A percentile compares a stretch with the other conserved stretches of the same genome.
These are phyloP conservation scores for Rhadinocentrus ornatus DNA, from an alignment of 2,797 vertebrate genomes.

Conservation along the genomic window DNA sequence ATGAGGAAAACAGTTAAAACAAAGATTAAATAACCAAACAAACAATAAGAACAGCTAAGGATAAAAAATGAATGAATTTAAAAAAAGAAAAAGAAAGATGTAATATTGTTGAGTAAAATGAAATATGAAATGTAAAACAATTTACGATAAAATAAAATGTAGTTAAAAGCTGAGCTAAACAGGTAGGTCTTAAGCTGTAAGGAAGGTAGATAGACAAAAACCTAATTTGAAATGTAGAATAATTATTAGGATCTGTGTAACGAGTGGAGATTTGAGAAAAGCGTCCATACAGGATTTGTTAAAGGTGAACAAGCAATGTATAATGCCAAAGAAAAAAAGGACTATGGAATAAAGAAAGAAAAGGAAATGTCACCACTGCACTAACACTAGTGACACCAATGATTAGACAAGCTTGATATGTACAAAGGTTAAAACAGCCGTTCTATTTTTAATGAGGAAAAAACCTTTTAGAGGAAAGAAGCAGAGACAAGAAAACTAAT, in stretches of 20 bases:
- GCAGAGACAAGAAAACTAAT: constrained; percentile 26
- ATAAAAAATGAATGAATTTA: too few species aligned
- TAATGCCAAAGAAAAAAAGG: constrained; percentile 3
- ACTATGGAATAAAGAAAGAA: background rate
- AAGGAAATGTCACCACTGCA: background rate
- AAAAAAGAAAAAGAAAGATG: too few species aligned
- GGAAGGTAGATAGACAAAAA: background rate
- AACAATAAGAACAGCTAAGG: too few species aligned
- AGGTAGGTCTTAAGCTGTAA: too few species aligned
- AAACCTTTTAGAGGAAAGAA: constrained; percentile 8
- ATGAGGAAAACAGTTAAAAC: too few species aligned
- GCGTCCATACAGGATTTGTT: background rate
- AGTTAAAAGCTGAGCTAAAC: too few species aligned
- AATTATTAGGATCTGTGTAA: background rate
- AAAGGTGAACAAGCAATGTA: constrained; percentile 39
- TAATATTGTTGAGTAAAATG: too few species aligned
- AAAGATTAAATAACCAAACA: too few species aligned
- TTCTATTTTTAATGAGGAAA: background rate
- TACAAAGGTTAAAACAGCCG: too few species aligned
- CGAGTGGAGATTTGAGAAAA: constrained; percentile 16
- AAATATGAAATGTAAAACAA: too few species aligned
- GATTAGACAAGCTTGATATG: background rate
- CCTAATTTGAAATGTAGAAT: background rate
- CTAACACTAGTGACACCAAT: background rate
- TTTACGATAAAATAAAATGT: too few species aligned